Evolutionary conservation across 1,140 invertebrate genomes (phyloP).

Genomic region (Drosophila sp.): DNA sequence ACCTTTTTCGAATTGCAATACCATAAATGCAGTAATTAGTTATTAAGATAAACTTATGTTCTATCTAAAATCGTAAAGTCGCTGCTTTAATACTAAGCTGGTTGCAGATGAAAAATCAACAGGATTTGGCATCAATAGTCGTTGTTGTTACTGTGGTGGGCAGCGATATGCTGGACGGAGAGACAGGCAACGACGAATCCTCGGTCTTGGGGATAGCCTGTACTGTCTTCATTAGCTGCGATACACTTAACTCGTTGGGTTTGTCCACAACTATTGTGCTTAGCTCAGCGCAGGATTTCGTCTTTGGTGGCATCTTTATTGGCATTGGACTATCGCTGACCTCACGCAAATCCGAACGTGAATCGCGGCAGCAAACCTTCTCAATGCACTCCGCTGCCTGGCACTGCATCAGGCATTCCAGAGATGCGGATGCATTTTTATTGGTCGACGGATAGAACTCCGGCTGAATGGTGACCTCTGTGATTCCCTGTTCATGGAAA

Average conservation of each 20-base stretch:
- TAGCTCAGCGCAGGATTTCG: constrained; percentile 64
- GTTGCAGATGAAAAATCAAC: constrained; percentile 20
- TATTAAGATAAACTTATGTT: constrained; percentile 53
- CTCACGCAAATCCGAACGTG: constrained; percentile 71
- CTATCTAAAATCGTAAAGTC: constrained; percentile 74
- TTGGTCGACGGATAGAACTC: constrained; percentile 87
- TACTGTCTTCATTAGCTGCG: constrained; percentile 42
- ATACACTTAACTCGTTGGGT: constrained; percentile 60
- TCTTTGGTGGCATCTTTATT: constrained; percentile 33
- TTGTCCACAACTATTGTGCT: constrained; percentile 57
- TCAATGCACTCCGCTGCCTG: constrained; percentile 70
- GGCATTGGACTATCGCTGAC: constrained; percentile 59
- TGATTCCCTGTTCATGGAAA: constrained; percentile 90
- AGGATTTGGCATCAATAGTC: constrained; percentile 28
- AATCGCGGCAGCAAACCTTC: constrained; percentile 79
- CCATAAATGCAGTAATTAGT: constrained; percentile 31
- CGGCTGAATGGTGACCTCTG: constrained; percentile 91
- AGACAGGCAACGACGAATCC: neutral
- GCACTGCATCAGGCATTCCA: constrained; percentile 79
- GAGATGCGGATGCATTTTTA: constrained; percentile 61
- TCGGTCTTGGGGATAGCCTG: constrained; percentile 3
- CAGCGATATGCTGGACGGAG: constrained; percentile 34
- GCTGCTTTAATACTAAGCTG: constrained; percentile 39
- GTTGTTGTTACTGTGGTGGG: constrained; percentile 2
- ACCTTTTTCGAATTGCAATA: too few species aligned